Evolutionary conservation across 2,888 invertebrate genomes (phyloP), one percentile per base, ranked within the genome.

Genomic region (Caenorhabditis panamensis): DNA sequence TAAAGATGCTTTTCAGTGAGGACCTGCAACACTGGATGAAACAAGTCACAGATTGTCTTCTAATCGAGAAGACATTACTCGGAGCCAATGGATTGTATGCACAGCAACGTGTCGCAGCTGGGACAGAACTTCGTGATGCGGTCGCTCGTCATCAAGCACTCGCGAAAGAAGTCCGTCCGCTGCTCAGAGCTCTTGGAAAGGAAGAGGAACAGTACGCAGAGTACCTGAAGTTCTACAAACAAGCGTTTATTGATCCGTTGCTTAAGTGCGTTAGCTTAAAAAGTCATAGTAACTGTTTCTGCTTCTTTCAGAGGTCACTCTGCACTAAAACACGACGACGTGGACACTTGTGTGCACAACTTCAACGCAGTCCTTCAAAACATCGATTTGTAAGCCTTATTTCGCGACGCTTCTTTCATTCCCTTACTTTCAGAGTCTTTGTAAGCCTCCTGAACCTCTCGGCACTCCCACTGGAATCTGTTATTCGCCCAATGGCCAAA

Each of bases 121-220:
- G 81, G 18, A 49, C 59, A 3, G 64, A 72, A 16, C 64, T 87
- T 9, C 78, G 83, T 24, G 58, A 66, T 6, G 84, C 84, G 9
- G 73, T 88, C 9, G 61, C 77, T 0, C 71, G 72, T 16, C 87
- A 88, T 63, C 86, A 87, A 18, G 59, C 72, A 2, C 69, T 87
- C 28, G 82, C 86, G 64, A 83, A 84, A 62, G 79, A 82, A 28
- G 56, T 87, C 59, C 79, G 85, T n/a, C 84, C 83, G 4, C 24
- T 84, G 31, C 66, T 88, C 47, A 58, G 86, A 51, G 78, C 58
- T 2, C 59, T 84, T 22, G 79, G 82, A 22, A 71, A 63, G 37
- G 82, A 72, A 8, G 26, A 56, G 11, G 47, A 58, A 53, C 58
- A 58, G 66, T 53, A 83, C 79, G 71, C 77, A 18, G 44, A 75